Base-by-base conservation (phyloP, 2,888 invertebrate species). In the Drosophila imparisetae region DNA sequence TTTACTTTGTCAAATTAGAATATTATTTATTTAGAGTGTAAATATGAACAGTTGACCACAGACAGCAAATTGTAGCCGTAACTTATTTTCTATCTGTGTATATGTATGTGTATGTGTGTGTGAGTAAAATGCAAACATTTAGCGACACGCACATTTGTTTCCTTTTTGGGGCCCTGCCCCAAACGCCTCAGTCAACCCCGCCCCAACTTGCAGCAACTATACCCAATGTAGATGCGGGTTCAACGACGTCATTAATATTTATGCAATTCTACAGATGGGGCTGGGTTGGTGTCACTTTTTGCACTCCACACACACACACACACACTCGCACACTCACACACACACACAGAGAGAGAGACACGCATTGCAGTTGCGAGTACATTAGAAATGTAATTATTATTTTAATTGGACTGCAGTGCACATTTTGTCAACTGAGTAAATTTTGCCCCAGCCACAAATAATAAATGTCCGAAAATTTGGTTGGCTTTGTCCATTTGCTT, bases 341-440 rank as follows among this genome's bases (percentile, higher is more conserved):
- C 60, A 34, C 10, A 24, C 10, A 32, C 0, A 10, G 10, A 21
- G 58, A 66, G 55, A 65, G 62, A 80, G 76, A 79, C 86, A 83
- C 82, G 85, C 84, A 88, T 84, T 87, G 71, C 80, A 80, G 75
- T 80, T 64, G 30, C 62, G 52, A 70, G 71, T 89, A 81, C 91
- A 91, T 91, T 91, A 91, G 91, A 91, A 88, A 91, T 89, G 91
- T 91, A 91, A 91, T 91, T 91, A 91, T 91, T 91, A 91, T 91
- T 91, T 91, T 91, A 91, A 91, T 91, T 91, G 91, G 89, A 86
- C 83, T 80, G 78, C 80, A 72, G 57, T 67, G 80, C 66, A 72
- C 84, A 82, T 84, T 82, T 78, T 72, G 78, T 76, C 73, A 75
- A 67, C 55, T 55, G 68, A 49, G 54, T 18, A 52, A 54, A 54